phyloP scores from a whole-genome alignment of 2,797 vertebrate species.

The Picus viridis region DNA sequence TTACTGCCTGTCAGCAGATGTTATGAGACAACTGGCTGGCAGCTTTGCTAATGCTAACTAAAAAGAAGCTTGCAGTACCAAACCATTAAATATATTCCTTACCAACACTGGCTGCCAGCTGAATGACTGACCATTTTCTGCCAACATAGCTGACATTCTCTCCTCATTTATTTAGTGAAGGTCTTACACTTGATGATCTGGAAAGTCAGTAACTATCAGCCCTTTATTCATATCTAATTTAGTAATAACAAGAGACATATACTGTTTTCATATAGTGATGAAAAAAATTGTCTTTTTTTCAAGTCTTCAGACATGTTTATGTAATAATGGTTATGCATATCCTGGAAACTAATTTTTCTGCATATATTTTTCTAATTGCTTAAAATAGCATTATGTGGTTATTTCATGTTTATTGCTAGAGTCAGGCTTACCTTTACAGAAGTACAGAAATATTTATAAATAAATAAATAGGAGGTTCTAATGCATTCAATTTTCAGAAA shows the following conservation, averaged over 20 bases:
- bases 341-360: background rate
- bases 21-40: slow-evolving; percentile 57
- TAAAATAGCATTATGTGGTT: background rate
- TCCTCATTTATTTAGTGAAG: slow-evolving; percentile 15
- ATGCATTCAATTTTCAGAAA: background rate
- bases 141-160: slow-evolving; percentile 49
- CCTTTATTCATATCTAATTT: background rate
- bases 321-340: background rate
- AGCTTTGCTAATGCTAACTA: slow-evolving; percentile 59
- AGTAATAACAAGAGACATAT: background rate
- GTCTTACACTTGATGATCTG: background rate
- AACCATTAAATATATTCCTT: slow-evolving; percentile 37
- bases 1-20: slow-evolving; percentile 69
- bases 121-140: slow-evolving; percentile 36
- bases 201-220: background rate
- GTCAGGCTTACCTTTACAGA: background rate
- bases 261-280: background rate
- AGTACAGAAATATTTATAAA: background rate
- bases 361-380: background rate
- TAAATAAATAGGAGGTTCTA: background rate
- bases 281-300: background rate
- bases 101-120: slow-evolving; percentile 49
- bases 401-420: background rate
- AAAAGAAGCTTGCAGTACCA: slow-evolving; percentile 64
- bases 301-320: background rate